Conservation (phyloP, 2,797 vertebrate species). For the Sebastes vulpes region DNA sequence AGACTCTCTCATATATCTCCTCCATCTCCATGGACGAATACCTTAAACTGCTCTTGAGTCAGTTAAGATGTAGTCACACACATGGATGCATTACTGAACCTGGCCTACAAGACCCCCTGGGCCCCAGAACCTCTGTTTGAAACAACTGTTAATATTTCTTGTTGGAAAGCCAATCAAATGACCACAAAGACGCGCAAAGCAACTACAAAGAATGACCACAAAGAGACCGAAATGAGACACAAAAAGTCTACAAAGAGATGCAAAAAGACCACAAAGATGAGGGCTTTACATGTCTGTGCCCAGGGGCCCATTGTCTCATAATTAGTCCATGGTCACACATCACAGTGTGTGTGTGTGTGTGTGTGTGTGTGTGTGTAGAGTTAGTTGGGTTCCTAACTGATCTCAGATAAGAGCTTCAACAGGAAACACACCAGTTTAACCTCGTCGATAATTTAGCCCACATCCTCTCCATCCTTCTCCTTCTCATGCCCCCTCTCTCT, state of each 20-base stretch:
- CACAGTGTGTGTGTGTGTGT: neutral
- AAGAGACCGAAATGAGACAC: neutral
- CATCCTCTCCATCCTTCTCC: conserved; percentile 44
- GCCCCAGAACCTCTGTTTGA: neutral
- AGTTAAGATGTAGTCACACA: neutral
- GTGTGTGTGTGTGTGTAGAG: neutral
- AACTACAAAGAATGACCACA: neutral
- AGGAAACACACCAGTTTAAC: conserved; percentile 74
- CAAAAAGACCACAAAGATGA: neutral
- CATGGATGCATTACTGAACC: neutral
- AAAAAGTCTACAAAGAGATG: neutral
- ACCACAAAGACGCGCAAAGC: neutral
- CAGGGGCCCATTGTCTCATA: conserved; percentile 12
- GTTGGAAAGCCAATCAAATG: neutral
- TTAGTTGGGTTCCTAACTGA: conserved; percentile 40
- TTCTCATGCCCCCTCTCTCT: neutral
- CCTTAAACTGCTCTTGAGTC: neutral
- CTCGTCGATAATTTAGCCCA: conserved; percentile 78
- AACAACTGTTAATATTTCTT: neutral
- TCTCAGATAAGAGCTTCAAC: conserved; percentile 64
- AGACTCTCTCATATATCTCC: neutral
- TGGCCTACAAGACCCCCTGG: neutral
- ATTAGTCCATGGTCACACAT: neutral
- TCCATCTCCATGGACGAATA: conserved; percentile 4
- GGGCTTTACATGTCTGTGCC: neutral